A percentile compares a stretch with the other conserved stretches of the same genome.
Evolutionary conservation across 2,797 vertebrate species (phyloP).

Genomic region (Discoglossus pictus): DNA sequence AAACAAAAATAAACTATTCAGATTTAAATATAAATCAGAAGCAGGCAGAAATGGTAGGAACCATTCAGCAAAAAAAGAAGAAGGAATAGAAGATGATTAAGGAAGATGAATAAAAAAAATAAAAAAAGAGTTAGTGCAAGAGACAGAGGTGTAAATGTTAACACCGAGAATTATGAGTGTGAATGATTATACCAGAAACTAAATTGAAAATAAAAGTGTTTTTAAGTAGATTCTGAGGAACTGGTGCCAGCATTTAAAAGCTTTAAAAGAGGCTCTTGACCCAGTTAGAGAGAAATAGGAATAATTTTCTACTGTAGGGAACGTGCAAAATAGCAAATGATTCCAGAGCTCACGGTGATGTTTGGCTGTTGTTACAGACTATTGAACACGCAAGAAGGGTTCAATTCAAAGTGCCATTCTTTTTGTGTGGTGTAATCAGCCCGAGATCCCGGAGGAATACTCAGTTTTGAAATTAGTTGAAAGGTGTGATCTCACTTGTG

Average conservation of each 20-base stretch:
- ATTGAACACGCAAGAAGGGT: not conserved
- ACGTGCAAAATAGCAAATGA: not conserved
- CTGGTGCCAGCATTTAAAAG: constrained; percentile 7
- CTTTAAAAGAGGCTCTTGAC: constrained; percentile 7
- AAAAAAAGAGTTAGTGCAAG: no score
- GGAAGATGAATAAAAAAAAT: no score
- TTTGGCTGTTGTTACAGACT: constrained; percentile 1
- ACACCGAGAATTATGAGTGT: not conserved
- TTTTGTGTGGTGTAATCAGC: no score
- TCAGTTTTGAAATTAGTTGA: not conserved
- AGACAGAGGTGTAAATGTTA: no score
- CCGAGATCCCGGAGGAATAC: no score
- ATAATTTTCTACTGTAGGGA: constrained; percentile 5
- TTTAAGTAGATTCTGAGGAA: constrained; percentile 9
- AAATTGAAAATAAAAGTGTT: constrained; percentile 20
- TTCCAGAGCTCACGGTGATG: no score
- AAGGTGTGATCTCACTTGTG: constrained; percentile 2
- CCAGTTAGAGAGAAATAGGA: not conserved
- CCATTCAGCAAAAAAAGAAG: no score
- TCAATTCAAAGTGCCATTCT: not conserved
- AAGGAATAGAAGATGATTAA: no score
- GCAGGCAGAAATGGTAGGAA: no score
- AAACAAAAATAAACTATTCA: no score
- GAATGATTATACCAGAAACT: constrained; percentile 1
- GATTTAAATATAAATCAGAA: no score